A percentile compares a stretch with the other conserved stretches of the same genome.
Conservation (phyloP, 2,113 vertebrate species). For the Clarias batrachus region DNA sequence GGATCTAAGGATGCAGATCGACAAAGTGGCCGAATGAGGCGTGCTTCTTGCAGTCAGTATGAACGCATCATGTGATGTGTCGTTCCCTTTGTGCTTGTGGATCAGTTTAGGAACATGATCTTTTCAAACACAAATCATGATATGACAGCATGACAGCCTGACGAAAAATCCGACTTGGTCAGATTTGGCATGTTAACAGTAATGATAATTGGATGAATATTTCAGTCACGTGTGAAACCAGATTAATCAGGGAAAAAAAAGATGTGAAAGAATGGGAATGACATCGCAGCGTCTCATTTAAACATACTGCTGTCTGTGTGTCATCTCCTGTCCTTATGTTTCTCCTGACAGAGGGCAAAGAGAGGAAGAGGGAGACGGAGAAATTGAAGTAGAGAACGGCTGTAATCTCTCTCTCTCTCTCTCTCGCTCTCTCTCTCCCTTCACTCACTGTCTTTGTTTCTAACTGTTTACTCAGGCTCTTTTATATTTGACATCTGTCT, state of each 20-base stretch:
- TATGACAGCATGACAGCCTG: neutral
- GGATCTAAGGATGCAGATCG: too few relatives aligned
- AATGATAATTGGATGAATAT: neutral
- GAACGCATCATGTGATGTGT: too few relatives aligned
- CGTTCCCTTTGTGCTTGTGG: too few relatives aligned
- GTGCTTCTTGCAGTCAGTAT: too few relatives aligned
- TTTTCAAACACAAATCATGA: too few relatives aligned
- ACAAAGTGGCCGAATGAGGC: too few relatives aligned
- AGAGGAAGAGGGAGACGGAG: neutral
- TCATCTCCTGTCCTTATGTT: constrained; percentile 7
- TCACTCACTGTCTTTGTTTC: constrained; percentile 24
- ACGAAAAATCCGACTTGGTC: too few relatives aligned
- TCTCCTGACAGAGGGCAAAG: neutral
- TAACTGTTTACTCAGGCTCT: constrained; percentile 68
- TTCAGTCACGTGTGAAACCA: neutral
- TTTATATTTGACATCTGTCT: constrained; percentile 73
- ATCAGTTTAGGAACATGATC: too few relatives aligned
- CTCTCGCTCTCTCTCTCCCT: neutral
- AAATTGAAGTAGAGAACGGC: neutral
- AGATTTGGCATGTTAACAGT: neutral
- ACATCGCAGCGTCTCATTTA: neutral
- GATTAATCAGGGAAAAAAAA: neutral
- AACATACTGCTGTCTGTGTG: constrained; percentile 7
- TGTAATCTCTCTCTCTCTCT: neutral
- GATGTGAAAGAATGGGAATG: neutral